These are phyloP conservation scores for Bombylius major DNA, from an alignment of 2,888 invertebrate species.

Conservation along the genomic window DNA sequence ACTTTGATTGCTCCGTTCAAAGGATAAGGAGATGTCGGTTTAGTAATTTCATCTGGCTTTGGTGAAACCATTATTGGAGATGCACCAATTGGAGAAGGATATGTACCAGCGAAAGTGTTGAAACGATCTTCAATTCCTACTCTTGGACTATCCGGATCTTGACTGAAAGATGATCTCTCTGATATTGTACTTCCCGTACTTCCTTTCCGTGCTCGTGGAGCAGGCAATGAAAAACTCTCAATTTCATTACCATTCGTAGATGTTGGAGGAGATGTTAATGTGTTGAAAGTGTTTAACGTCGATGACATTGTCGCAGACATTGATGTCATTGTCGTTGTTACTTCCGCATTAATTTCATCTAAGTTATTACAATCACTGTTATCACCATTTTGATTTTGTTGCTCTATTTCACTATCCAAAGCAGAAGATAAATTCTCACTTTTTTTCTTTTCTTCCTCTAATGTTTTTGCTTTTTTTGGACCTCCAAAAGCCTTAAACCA, in stretches of 20 bases:
- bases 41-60: conserved; percentile 51
- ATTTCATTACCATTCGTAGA: conserved; percentile 2
- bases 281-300: conserved; percentile 26
- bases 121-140: conserved; percentile 46
- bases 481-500: conserved; percentile 89
- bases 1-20: conserved; percentile 75
- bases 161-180: conserved; percentile 65
- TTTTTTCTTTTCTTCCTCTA: conserved; percentile 39
- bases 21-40: conserved; percentile 51
- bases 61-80: conserved; percentile 64
- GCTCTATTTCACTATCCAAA: conserved; percentile 15
- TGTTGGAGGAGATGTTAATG: conserved; percentile 15
- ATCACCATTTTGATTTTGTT: conserved; percentile 11
- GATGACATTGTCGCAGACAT: conserved; percentile 7
- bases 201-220: conserved; percentile 50
- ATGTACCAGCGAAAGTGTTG: conserved; percentile 54
- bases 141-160: conserved; percentile 61
- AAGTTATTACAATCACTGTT: not conserved
- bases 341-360: conserved; percentile 12
- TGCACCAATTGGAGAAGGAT: conserved; percentile 58
- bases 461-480: conserved; percentile 60
- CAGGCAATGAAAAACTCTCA: conserved; percentile 31
- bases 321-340: conserved; percentile 7
- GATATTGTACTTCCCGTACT: conserved; percentile 71
- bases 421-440: not conserved